Evolutionary conservation across 2,797 vertebrate genomes (phyloP).

Genomic region (Ctenosaura bakeri): DNA sequence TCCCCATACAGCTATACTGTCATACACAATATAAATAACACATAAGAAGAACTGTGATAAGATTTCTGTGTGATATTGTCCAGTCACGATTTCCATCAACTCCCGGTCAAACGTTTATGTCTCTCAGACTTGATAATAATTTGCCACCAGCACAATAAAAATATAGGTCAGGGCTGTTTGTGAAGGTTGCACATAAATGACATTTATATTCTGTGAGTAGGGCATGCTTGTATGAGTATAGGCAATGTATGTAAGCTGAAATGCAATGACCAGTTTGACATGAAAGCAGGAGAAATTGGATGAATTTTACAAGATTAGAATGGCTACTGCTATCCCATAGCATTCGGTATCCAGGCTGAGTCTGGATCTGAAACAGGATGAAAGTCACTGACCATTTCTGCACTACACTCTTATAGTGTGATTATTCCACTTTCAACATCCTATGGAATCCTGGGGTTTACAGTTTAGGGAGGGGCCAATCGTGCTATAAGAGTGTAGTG

Average conservation of each 20-base stretch:
- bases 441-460: too few species aligned
- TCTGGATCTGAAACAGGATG: background rate
- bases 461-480: too few species aligned
- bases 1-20: background rate
- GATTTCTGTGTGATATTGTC: conserved; percentile 1
- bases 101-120: background rate
- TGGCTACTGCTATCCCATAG: background rate
- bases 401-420: too few species aligned
- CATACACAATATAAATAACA: background rate
- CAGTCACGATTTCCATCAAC: background rate
- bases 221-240: background rate
- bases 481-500: too few species aligned
- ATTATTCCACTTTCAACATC: too few species aligned
- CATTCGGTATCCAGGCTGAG: background rate
- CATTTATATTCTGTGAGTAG: background rate
- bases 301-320: background rate
- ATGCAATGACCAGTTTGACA: background rate
- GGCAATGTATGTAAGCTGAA: background rate
- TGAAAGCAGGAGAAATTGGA: background rate
- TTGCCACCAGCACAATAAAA: background rate
- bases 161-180: background rate
- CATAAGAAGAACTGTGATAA: background rate
- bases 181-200: background rate
- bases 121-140: background rate
- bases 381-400: background rate